phyloP scores from a whole-genome alignment of 2,888 invertebrate genomes.

The Eurytoma californica region DNA sequence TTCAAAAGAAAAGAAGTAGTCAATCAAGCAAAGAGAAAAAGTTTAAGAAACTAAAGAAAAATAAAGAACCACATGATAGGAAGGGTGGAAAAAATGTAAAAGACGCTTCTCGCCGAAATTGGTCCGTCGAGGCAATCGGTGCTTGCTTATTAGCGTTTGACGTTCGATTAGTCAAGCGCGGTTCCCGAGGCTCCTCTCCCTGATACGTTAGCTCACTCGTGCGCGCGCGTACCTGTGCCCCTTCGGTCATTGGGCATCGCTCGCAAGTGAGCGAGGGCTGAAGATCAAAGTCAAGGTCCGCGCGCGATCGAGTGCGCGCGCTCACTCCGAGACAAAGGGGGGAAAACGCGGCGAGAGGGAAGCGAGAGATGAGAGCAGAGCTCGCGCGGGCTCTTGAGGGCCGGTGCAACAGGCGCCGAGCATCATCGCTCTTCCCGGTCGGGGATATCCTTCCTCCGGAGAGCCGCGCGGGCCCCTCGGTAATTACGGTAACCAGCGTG shows the following conservation, averaged over 20 bases:
- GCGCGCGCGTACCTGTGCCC: conserved; percentile 1
- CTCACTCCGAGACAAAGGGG: conserved; percentile 12
- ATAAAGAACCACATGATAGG: background rate
- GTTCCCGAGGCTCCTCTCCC: conserved; percentile 62
- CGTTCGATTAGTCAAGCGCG: conserved; percentile 72
- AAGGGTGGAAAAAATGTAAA: conserved; percentile 13
- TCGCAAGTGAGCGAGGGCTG: conserved; percentile 44
- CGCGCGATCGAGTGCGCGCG: conserved; percentile 25
- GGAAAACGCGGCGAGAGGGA: conserved; percentile 53
- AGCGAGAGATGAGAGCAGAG: conserved; percentile 53
- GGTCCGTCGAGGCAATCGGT: conserved; percentile 63
- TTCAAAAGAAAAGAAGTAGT: background rate
- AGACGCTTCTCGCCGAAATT: conserved; percentile 55
- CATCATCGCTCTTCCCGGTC: conserved; percentile 69
- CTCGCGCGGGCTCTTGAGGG: conserved; percentile 26
- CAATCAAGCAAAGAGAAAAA: background rate
- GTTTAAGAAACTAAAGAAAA: background rate
- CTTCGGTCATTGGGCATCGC: conserved; percentile 43
- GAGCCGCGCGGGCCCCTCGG: conserved; percentile 54
- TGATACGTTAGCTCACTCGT: background rate
- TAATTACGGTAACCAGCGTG: conserved; percentile 68
- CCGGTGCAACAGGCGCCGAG: conserved; percentile 67
- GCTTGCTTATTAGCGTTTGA: conserved; percentile 74
- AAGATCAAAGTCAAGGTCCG: conserved; percentile 52
- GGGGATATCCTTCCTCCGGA: conserved; percentile 56